Evolutionary conservation across 2,888 invertebrate species (phyloP).

Genomic region (Nemurella pictetii): DNA sequence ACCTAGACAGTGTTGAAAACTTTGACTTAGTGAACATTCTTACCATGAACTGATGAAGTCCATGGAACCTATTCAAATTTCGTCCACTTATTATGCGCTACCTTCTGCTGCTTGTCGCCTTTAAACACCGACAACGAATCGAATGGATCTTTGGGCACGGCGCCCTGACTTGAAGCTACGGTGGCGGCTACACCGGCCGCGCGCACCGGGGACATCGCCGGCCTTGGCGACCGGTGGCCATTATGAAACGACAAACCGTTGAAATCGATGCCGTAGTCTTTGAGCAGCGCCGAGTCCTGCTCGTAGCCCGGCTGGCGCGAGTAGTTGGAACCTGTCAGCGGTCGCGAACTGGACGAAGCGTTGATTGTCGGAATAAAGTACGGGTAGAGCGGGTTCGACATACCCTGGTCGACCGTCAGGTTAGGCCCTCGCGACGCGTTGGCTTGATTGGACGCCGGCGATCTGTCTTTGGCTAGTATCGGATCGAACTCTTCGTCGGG

Average conservation of each 20-base stretch:
- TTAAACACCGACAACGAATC: constrained; percentile 32
- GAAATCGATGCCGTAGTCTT: constrained; percentile 75
- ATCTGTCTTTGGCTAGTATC: constrained; percentile 53
- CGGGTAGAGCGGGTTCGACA: constrained; percentile 57
- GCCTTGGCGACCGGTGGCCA: constrained; percentile 11
- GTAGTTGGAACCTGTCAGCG: constrained; percentile 15
- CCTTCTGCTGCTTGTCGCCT: constrained; percentile 48
- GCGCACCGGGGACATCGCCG: constrained; percentile 33
- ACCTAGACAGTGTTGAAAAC: not conserved
- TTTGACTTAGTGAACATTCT: not conserved
- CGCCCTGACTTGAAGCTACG: constrained; percentile 42
- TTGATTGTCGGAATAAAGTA: constrained; percentile 49
- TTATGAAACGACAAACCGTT: constrained; percentile 53
- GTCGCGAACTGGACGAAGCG: constrained; percentile 16
- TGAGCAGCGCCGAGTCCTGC: constrained; percentile 67
- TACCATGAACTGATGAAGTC: not conserved
- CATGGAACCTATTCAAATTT: constrained; percentile 56
- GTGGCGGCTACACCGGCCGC: constrained; percentile 40
- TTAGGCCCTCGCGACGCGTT: constrained; percentile 8
- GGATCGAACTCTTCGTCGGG: constrained; percentile 71
- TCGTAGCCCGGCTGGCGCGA: constrained; percentile 49
- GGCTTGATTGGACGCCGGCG: constrained; percentile 4
- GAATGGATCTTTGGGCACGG: constrained; percentile 40
- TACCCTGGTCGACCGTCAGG: constrained; percentile 53
- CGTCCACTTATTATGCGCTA: constrained; percentile 61